Conservation (phyloP, 2,888 invertebrate genomes). For the Hoplodrina ambigua region DNA sequence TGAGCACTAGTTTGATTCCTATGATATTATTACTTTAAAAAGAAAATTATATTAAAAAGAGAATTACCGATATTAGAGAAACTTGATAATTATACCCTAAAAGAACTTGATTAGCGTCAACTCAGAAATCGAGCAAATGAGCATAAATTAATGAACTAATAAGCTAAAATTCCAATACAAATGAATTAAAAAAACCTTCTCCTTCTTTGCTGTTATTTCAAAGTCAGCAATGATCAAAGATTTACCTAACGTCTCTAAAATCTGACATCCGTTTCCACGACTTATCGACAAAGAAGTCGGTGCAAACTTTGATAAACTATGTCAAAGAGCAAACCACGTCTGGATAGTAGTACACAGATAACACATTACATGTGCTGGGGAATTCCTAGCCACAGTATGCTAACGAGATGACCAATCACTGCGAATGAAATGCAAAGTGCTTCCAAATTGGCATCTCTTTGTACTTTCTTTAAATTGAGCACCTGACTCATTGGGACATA, state of each 20-base stretch:
- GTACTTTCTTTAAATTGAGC: background rate
- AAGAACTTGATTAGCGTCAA: background rate
- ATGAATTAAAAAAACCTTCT: background rate
- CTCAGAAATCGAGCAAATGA: background rate
- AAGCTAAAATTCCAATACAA: background rate
- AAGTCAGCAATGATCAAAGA: background rate
- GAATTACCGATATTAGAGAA: background rate
- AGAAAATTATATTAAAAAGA: background rate
- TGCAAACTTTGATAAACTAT: conserved; percentile 42
- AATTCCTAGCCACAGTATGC: conserved; percentile 46
- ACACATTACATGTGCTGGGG: conserved; percentile 38
- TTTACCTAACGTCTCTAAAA: background rate
- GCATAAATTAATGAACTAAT: background rate
- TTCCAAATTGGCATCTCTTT: conserved; percentile 32
- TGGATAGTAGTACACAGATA: conserved; percentile 31
- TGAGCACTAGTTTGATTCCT: conserved; percentile 7
- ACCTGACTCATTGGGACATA: conserved; percentile 20
- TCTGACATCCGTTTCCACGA: conserved; percentile 13
- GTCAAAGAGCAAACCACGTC: conserved; percentile 51
- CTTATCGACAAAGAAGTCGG: conserved; percentile 25
- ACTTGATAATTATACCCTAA: background rate
- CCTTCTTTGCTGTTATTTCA: background rate
- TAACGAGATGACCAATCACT: conserved; percentile 36
- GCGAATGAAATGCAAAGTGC: conserved; percentile 27
- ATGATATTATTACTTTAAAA: background rate